Base-by-base conservation (phyloP, 1,140 invertebrate species). In the Propsilocerus akamusi region DNA sequence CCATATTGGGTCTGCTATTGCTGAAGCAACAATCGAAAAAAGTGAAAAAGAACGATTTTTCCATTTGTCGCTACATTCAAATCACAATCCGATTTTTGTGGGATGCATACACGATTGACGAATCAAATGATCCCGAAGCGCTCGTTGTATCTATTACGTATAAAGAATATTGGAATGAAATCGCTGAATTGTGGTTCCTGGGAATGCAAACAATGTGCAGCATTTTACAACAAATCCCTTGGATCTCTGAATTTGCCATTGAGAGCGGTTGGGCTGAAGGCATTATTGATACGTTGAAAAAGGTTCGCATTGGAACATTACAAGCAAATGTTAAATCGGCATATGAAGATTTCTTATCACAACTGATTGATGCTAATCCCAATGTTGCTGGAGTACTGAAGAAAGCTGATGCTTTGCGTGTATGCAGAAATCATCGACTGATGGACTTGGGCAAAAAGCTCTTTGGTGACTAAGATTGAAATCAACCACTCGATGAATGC, bases 241-340 rank as follows among this genome's bases (percentile, higher is more conserved):
- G 88, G 88, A 77, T 93, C 17, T 86, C 85, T 0, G 84, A 91
- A 57, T 94, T 93, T 67, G 80, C 83, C 1, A 78, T 91, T 51
- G 88, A 92, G 56, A 89, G 85, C 59, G 88, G 88, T n/a, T 94
- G 87, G 86, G 80, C 83, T 0, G 78, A 88, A 60, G 86, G 86
- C 11, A 90, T 91, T 51, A 72, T 90, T 24, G 77, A 81, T 54
- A 82, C 80, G 48, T 68, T 92, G 30, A 76, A 75, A 47, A 82
- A 85, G 68, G 85, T 90, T 0, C 84, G 83, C 64, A 74, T 83
- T 54, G 85, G 85, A 37, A 78, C 80, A 12, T 66, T 92, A 23
- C 81, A 83, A 12, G 73, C 81, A 0, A 88, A 86, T 60, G 80
- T 88, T 0, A 87, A 89, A 59, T 85, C 82, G 26, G 87, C 88